Base-by-base conservation (phyloP, 2,797 vertebrate genomes). In the Propithecus deckenii region DNA sequence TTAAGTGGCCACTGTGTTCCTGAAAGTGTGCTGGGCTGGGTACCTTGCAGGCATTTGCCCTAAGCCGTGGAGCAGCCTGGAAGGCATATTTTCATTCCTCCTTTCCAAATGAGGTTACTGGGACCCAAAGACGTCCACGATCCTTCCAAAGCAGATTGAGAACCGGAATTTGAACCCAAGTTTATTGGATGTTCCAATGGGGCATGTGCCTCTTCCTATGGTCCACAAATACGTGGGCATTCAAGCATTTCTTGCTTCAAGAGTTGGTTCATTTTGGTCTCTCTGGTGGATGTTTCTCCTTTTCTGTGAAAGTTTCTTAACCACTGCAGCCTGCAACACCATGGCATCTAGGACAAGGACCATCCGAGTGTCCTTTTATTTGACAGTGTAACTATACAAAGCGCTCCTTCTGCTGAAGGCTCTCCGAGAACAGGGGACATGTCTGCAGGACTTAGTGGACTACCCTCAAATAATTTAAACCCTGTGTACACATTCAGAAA, bases 171-270 rank as follows among this genome's bases (percentile, higher is more conserved):
- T 4, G 65, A 86, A n/a, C 8, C 28, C 23, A 50, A 13, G 25
- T 14, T 50, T 25, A 20, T 18, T 20, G 35, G 50, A n/a, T 23
- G 13, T 59, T 72, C 88, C 17, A 35, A 35, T 23, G 32, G 50
- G 35, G 12, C 63, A 38, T 17, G 4, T 18, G 12, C 18, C 79
- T 65, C 41, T 76, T 15, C 32, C 13, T 35, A 2, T 4, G 71
- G 28, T n/a, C 43, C 12, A 12, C 15, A 74, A 28, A 23, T 46
- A 25, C 17, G 0, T 6, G 3, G 13, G 2, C 4, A 1, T 2
- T 28, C 20, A 0, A 20, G 18, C 12, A 17, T 85, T 48, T 48
- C 46, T 46, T 57, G 1, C 20, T 57, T 25, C n/a, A 32, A 25
- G 4, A 2, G 0, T 15, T 61, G 20, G 25, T 32, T 41, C 52